Conservation (phyloP, 1,140 invertebrate species). For the Galendromus occidentalis region DNA sequence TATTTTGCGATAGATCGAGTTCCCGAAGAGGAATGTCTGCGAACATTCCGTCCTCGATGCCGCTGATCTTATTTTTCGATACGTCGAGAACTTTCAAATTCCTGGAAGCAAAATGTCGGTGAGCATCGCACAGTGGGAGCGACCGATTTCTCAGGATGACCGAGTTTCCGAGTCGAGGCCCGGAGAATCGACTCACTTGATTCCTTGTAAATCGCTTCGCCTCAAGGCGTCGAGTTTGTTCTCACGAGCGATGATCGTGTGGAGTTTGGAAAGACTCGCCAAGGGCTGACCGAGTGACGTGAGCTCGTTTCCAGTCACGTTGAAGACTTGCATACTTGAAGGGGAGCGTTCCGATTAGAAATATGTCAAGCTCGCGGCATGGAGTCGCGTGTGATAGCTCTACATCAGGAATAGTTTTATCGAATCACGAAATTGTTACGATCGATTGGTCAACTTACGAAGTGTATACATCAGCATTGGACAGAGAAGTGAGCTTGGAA, state of each 20-base stretch:
- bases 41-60: neutral
- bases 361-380: too few relatives aligned
- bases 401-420: too few relatives aligned
- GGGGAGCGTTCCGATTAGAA: too few relatives aligned
- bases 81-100: neutral
- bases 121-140: too few relatives aligned
- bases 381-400: too few relatives aligned
- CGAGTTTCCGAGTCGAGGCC: neutral
- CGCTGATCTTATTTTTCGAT: neutral
- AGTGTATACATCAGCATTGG: neutral
- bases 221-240: neutral
- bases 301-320: neutral
- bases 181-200: neutral
- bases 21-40: neutral
- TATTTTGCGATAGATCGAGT: conserved; percentile 4
- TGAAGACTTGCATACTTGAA: neutral
- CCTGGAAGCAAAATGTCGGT: too few relatives aligned
- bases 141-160: too few relatives aligned
- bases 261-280: neutral
- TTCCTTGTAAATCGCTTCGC: neutral
- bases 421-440: too few relatives aligned
- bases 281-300: neutral
- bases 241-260: neutral
- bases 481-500: neutral
- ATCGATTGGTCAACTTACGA: too few relatives aligned